phyloP scores from a whole-genome alignment of 1,140 invertebrate species.

The Caligus rogercresseyi region DNA sequence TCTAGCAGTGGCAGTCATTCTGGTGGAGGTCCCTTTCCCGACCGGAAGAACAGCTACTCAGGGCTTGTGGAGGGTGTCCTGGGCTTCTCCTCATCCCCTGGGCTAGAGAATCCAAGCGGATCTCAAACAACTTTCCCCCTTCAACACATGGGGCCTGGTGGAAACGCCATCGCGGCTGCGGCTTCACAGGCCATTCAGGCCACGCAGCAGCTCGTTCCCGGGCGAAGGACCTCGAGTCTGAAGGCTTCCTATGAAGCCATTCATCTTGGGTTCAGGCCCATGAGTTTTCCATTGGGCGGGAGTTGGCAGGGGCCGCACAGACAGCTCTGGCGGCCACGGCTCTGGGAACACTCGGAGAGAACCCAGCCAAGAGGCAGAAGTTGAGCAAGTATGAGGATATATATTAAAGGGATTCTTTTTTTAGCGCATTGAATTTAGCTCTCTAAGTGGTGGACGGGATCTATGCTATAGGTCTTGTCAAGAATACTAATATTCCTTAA shows the following conservation, averaged over 20 bases:
- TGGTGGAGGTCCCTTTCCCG: no score
- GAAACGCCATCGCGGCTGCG: conserved; percentile 77
- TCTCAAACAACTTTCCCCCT: conserved; percentile 38
- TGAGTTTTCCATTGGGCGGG: conserved; percentile 43
- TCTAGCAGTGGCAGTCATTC: no score
- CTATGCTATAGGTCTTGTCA: no score
- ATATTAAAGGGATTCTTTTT: no score
- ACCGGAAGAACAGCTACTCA: background rate
- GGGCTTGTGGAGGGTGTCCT: background rate
- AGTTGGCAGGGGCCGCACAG: conserved; percentile 54
- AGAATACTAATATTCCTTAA: no score
- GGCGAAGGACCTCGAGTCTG: conserved; percentile 71
- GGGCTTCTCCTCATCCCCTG: background rate
- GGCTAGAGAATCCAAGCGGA: background rate
- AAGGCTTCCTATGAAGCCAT: conserved; percentile 87
- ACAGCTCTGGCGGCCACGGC: conserved; percentile 50
- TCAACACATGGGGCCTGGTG: conserved; percentile 52
- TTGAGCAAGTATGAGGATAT: conserved; percentile 7
- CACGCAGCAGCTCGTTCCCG: conserved; percentile 88
- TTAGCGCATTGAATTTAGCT: no score
- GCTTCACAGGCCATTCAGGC: conserved; percentile 89
- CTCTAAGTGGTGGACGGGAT: no score
- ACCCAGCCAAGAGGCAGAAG: conserved; percentile 21
- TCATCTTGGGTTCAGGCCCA: conserved; percentile 33
- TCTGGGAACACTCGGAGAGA: conserved; percentile 18